Percentiles rank a stretch among this genome's conserved stretches.
phyloP scores from a whole-genome alignment of 2,888 invertebrate species.

The Phoenoteleia sp. region DNA sequence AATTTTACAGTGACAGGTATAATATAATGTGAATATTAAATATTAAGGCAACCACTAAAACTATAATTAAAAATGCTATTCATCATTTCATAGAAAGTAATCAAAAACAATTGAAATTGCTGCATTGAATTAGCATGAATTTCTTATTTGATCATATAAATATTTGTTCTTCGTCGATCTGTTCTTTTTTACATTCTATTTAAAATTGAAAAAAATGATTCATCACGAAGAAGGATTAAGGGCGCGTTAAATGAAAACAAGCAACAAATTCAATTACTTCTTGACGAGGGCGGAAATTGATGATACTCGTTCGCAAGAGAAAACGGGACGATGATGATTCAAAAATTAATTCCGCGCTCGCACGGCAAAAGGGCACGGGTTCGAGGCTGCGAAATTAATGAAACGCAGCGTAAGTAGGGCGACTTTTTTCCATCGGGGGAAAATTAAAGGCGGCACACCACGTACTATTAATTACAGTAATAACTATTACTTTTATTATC shows the following conservation, averaged over 20 bases:
- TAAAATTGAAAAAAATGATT: conserved; percentile 9
- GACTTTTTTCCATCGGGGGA: neutral
- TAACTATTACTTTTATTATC: neutral
- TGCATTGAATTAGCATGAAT: too few relatives aligned
- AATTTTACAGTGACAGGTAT: too few relatives aligned
- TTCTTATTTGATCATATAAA: too few relatives aligned
- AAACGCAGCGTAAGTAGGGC: conserved; percentile 1
- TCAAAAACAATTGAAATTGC: too few relatives aligned
- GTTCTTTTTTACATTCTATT: conserved; percentile 10
- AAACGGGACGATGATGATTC: conserved; percentile 33
- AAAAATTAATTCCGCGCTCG: conserved; percentile 32
- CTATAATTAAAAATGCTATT: too few relatives aligned
- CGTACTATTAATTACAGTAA: conserved; percentile 9
- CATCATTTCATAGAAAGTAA: too few relatives aligned
- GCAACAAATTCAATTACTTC: conserved; percentile 36
- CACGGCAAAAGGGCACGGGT: conserved; percentile 14
- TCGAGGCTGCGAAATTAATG: conserved; percentile 24
- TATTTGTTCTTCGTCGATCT: too few relatives aligned
- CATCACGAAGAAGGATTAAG: conserved; percentile 27
- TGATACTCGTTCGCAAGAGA: conserved; percentile 31
- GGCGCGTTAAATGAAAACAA: conserved; percentile 23
- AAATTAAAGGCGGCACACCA: neutral
- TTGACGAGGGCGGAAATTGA: conserved; percentile 43
- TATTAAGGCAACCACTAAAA: too few relatives aligned
- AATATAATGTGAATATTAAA: too few relatives aligned